Conservation (phyloP, 2,888 invertebrate genomes). For the Thymelicus sylvestris region DNA sequence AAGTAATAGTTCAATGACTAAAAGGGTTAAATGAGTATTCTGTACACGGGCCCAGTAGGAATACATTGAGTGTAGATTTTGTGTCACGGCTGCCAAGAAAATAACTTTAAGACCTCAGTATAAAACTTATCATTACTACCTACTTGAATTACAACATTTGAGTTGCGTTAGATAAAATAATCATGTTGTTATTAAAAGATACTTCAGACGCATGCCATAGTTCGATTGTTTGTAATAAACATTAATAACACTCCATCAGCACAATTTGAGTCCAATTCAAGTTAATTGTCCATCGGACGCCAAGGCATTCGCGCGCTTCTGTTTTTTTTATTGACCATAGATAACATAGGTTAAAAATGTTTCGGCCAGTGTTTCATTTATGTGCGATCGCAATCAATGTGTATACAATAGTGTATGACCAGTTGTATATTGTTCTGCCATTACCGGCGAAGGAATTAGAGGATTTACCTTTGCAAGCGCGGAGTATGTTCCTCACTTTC, state of each 20-base stretch:
- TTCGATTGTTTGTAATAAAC: background rate
- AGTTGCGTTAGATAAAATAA: background rate
- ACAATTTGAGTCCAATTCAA: constrained; percentile 10
- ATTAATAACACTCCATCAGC: background rate
- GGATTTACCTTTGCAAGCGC: constrained; percentile 59
- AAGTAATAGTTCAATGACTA: no score
- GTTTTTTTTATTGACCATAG: background rate
- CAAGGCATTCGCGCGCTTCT: constrained; percentile 20
- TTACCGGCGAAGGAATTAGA: constrained; percentile 54
- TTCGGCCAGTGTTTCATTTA: constrained; percentile 59
- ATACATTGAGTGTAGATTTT: no score
- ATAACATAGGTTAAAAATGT: constrained; percentile 44
- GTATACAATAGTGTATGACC: constrained; percentile 66
- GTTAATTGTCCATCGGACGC: constrained; percentile 15
- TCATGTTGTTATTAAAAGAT: background rate
- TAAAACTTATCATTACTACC: no score
- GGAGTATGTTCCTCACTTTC: constrained; percentile 64
- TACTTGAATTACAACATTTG: background rate
- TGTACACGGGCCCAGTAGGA: no score
- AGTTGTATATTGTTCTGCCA: constrained; percentile 62
- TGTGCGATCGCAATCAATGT: constrained; percentile 55
- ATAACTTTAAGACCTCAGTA: no score
- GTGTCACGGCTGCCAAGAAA: no score
- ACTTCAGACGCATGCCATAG: background rate
- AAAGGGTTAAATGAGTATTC: no score